A percentile compares a stretch with the other conserved stretches of the same genome.
Evolutionary conservation across 2,888 invertebrate species (phyloP).

Genomic region (Drosophila atroscutellata): DNA sequence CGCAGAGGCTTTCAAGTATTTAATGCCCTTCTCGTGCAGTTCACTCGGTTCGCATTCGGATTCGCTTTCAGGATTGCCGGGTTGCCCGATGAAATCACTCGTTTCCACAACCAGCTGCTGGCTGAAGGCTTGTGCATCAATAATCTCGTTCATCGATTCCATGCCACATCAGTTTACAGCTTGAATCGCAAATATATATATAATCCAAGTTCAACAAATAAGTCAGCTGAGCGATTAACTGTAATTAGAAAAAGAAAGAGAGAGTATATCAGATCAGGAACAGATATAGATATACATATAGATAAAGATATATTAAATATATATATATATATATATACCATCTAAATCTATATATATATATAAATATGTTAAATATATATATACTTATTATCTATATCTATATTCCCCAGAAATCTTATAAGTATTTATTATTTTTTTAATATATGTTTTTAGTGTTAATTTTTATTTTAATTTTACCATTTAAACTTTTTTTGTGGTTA

Average conservation of each 20-base stretch:
- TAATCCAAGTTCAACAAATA: background rate
- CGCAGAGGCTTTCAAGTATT: conserved; percentile 12
- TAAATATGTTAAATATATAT: too few species aligned
- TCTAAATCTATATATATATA: too few species aligned
- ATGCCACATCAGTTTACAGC: conserved; percentile 76
- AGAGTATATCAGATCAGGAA: background rate
- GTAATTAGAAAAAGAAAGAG: background rate
- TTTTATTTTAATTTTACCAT: too few species aligned
- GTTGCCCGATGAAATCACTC: conserved; percentile 70
- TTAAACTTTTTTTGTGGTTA: too few species aligned
- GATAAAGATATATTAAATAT: background rate
- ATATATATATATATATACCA: too few species aligned
- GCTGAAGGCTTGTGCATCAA: conserved; percentile 87
- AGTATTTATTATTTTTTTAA: too few species aligned
- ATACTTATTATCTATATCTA: too few species aligned
- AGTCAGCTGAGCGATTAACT: background rate
- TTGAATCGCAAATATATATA: background rate
- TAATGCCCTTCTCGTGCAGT: conserved; percentile 14
- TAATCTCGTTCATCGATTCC: conserved; percentile 88
- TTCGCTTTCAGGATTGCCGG: conserved; percentile 24
- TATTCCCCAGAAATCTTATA: too few species aligned
- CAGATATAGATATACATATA: background rate
- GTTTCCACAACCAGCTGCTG: conserved; percentile 85
- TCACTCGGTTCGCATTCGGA: conserved; percentile 32
- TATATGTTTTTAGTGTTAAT: too few species aligned